Evolutionary conservation across 35 echinoderm and acorn worm genomes (phyloP).

Genomic region (Ptychodera flava): DNA sequence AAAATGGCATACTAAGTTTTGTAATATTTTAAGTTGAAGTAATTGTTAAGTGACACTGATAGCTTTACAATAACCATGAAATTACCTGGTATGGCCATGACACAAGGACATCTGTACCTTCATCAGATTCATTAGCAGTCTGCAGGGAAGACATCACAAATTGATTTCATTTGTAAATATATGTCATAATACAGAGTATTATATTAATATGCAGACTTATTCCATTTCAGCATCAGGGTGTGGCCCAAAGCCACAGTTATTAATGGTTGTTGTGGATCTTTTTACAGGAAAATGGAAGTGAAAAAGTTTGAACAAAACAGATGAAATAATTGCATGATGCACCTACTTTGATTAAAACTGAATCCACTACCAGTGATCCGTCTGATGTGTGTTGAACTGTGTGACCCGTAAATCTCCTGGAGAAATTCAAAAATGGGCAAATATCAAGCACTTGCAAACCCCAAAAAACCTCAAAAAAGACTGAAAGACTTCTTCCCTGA

Average conservation of each 20-base stretch:
- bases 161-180: background rate
- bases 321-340: too few relatives aligned
- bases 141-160: background rate
- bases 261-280: background rate
- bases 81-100: slow-evolving; percentile 95
- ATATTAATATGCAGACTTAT: background rate
- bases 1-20: background rate
- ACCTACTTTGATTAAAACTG: slow-evolving; percentile 89
- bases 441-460: background rate
- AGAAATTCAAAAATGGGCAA: background rate
- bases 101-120: slow-evolving; percentile 70
- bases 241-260: background rate
- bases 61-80: too few relatives aligned
- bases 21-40: too few relatives aligned
- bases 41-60: too few relatives aligned
- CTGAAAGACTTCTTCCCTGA: background rate
- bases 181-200: background rate
- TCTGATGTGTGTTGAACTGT: slow-evolving; percentile 80
- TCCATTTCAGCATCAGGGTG: background rate
- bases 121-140: slow-evolving; percentile 47
- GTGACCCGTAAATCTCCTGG: slow-evolving; percentile 65
- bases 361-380: slow-evolving; percentile 83
- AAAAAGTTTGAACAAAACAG: too few relatives aligned
- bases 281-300: background rate
- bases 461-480: background rate